Base-by-base conservation (phyloP, 2,888 invertebrate species). In the Melitaea athalia region DNA sequence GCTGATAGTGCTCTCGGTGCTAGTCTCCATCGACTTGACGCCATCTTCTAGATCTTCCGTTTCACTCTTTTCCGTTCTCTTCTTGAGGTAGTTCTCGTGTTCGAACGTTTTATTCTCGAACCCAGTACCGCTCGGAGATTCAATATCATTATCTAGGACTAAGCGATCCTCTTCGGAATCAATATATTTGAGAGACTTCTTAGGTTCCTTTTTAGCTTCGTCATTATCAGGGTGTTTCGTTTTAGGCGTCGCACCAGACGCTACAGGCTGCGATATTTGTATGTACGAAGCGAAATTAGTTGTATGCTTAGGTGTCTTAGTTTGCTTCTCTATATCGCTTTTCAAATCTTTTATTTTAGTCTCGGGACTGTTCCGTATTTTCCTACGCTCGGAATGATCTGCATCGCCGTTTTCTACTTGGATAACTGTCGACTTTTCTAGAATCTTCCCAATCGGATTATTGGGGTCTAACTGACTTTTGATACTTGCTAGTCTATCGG, bases 211-310 rank as follows among this genome's bases (percentile, higher is more conserved):
- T n/a, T 78, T 82, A 68, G 82, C 66, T 61, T 84, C 86, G 12
- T 78, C 70, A 68, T 85, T 85, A 49, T 73, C 57, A 15, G 15
- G 74, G 38, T 74, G 77, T 67, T 74, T 85, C 5, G 73, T 77
- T 75, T 85, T 90, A 53, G 85, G 79, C 15, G 82, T 83, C 15
- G 85, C 83, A 3, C 93, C 93, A 15, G 93, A 90, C 0, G 92
- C 89, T 69, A 92, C 81, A 0, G 93, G 92, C 76, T 92, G 91
- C 5, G 93, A 93, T 70, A 92, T 92, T 78, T 94, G 94, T 77
- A 94, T 94, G 80, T 94, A 94, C 65, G 94, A 94, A 68, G 94
- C 94, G 80, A 94, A 94, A 82, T 94, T 93, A 74, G 94, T 94
- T 6, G 94, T 93, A 63, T 93, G 93, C 79, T 93, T 93, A 15